Percentiles rank a stretch among this genome's conserved stretches.
phyloP scores from a whole-genome alignment of 2,797 vertebrate species.

The Thunnus albacares region DNA sequence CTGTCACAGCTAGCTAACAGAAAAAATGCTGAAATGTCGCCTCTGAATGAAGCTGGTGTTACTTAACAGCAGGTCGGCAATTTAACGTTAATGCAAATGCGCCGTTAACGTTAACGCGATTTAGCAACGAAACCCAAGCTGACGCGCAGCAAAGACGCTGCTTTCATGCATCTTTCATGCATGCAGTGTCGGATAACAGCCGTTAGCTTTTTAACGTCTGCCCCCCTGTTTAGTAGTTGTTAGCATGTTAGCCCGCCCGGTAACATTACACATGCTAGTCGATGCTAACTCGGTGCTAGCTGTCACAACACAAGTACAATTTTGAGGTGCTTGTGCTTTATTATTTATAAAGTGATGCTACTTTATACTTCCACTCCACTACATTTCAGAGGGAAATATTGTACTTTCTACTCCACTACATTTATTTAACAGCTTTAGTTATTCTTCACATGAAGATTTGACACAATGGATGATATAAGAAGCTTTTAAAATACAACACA shows the following conservation, averaged over 20 bases:
- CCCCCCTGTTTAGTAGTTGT: neutral
- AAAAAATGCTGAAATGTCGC: neutral
- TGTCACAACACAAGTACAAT: neutral
- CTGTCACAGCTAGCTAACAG: neutral
- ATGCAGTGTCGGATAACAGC: constrained; percentile 28
- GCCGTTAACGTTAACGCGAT: neutral
- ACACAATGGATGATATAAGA: no score
- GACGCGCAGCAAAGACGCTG: neutral
- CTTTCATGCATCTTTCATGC: constrained; percentile 58
- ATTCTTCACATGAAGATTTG: no score
- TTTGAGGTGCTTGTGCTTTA: no score
- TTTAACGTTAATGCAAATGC: neutral
- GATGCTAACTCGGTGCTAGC: constrained; percentile 5
- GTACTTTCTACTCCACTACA: no score
- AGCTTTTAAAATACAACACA: no score
- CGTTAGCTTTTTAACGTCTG: neutral
- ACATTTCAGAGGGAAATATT: no score
- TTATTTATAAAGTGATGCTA: no score
- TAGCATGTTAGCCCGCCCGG: constrained; percentile 11
- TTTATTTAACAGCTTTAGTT: no score
- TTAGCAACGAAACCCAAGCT: constrained; percentile 23
- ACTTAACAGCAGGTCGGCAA: constrained; percentile 25
- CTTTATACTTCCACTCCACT: no score
- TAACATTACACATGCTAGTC: neutral
- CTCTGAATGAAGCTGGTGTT: neutral